phyloP scores from a whole-genome alignment of 53 echinoderm and acorn worm species.

The Temnopleurus reevesii region DNA sequence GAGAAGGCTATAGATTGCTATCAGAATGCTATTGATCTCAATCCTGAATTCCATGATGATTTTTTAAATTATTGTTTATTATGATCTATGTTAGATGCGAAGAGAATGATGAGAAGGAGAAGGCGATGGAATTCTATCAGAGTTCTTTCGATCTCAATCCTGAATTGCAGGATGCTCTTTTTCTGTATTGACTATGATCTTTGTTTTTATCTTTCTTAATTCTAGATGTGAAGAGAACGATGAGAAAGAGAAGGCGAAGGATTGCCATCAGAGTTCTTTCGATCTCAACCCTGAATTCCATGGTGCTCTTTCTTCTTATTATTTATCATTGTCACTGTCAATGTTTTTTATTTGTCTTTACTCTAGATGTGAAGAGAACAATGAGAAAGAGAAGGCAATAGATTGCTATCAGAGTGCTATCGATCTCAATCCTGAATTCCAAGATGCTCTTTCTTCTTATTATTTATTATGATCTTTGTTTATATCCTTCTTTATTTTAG shows the following conservation, averaged over 20 bases:
- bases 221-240: slow-evolving; percentile 80
- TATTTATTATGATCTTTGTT: too few relatives aligned
- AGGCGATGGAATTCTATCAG: slow-evolving; percentile 82
- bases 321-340: too few relatives aligned
- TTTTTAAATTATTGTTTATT: too few relatives aligned
- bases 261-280: slow-evolving; percentile 79
- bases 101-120: slow-evolving; percentile 65
- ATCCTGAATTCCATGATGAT: slow-evolving; percentile 73
- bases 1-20: neutral
- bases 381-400: slow-evolving; percentile 64
- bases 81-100: slow-evolving; percentile 84
- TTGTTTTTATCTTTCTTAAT: too few relatives aligned
- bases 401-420: slow-evolving; percentile 84
- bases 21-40: too few relatives aligned
- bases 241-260: slow-evolving; percentile 66
- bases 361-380: slow-evolving; percentile 81
- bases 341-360: too few relatives aligned
- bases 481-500: slow-evolving; percentile 62
- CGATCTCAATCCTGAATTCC: slow-evolving; percentile 74
- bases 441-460: slow-evolving; percentile 73
- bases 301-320: too few relatives aligned
- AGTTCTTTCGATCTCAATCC: slow-evolving; percentile 76
- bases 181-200: too few relatives aligned
- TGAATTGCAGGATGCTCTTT: slow-evolving; percentile 70
- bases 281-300: slow-evolving; percentile 76